These are phyloP conservation scores for Leptogaster cylindrica DNA, from an alignment of 2,888 invertebrate species.

Conservation along the genomic window DNA sequence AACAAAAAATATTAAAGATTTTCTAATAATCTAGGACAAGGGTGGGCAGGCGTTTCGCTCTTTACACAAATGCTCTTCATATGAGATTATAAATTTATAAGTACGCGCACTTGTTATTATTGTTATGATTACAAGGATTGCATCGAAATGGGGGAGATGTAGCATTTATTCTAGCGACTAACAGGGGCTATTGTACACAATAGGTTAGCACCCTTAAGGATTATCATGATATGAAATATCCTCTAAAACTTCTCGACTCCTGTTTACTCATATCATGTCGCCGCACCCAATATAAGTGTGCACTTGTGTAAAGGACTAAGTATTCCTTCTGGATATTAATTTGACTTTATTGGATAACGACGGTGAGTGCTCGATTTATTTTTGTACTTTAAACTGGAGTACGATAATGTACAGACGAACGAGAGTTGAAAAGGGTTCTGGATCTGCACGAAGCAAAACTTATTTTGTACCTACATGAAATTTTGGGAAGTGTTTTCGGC, in stretches of 20 bases:
- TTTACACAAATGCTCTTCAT: not conserved
- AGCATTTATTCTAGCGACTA: no score
- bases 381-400: constrained; percentile 12
- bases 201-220: no score
- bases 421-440: not conserved
- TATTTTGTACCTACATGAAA: not conserved
- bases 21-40: not conserved
- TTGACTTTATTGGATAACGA: constrained; percentile 14
- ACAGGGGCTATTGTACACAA: no score
- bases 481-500: no score
- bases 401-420: not conserved
- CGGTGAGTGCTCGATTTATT: not conserved
- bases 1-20: not conserved
- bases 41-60: not conserved
- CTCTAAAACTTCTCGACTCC: no score
- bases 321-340: no score
- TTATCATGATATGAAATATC: no score
- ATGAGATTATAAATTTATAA: not conserved
- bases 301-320: no score
- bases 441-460: not conserved
- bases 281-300: no score
- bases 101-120: not conserved
- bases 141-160: not conserved
- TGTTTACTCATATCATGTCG: no score
- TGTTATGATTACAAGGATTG: not conserved